phyloP scores from a whole-genome alignment of 2,888 invertebrate species.

The Boloria euphrosyne region DNA sequence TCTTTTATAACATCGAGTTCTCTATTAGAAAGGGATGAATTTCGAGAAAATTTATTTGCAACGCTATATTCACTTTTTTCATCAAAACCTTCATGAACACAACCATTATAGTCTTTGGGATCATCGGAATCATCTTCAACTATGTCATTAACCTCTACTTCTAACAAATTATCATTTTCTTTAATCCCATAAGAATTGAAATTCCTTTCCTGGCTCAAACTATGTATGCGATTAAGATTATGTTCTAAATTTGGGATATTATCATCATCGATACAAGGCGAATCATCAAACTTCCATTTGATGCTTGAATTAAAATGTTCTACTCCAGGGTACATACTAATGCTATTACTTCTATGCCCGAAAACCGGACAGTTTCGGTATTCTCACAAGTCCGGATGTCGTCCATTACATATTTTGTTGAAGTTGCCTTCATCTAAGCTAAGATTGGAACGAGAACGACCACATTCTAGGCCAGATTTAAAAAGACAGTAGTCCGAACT shows the following conservation, averaged over 20 bases:
- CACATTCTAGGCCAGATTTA: constrained; percentile 71
- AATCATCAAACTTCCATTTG: constrained; percentile 77
- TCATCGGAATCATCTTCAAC: constrained; percentile 69
- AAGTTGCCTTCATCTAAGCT: constrained; percentile 78
- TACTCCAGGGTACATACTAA: constrained; percentile 74
- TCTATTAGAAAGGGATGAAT: constrained; percentile 75
- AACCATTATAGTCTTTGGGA: constrained; percentile 61
- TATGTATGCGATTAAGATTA: constrained; percentile 76
- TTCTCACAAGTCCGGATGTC: constrained; percentile 81
- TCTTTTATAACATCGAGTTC: constrained; percentile 80
- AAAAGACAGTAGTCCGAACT: constrained; percentile 77
- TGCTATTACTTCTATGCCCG: constrained; percentile 80
- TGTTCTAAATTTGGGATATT: constrained; percentile 72
- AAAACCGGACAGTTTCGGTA: constrained; percentile 78
- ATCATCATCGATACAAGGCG: constrained; percentile 63
- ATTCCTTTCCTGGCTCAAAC: constrained; percentile 72
- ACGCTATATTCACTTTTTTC: constrained; percentile 73
- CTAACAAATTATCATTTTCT: constrained; percentile 70
- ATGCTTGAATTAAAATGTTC: constrained; percentile 78
- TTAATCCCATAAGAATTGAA: constrained; percentile 64
- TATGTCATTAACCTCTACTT: constrained; percentile 73
- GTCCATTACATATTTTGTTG: constrained; percentile 73
- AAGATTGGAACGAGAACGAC: constrained; percentile 75
- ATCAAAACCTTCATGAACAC: constrained; percentile 65
- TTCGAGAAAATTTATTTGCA: constrained; percentile 72